These are phyloP conservation scores for Zosterops japonicus DNA, from an alignment of 2,113 vertebrate genomes.

Conservation along the genomic window DNA sequence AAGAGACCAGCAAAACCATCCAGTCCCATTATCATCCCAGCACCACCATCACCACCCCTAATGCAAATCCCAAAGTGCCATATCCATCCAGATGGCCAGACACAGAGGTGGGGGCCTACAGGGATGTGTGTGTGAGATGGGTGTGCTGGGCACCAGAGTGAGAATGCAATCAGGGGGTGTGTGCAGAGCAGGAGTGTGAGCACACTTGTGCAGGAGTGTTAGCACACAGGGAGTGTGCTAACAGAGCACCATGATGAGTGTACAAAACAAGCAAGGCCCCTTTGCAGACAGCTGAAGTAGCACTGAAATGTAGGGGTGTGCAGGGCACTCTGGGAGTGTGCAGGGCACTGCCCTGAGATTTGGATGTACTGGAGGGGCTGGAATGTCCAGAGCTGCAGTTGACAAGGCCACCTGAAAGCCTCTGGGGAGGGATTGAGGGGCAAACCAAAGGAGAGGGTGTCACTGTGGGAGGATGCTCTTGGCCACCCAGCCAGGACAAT, in stretches of 20 bases:
- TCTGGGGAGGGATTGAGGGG: neutral
- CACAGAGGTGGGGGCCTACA: too few relatives aligned
- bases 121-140: too few relatives aligned
- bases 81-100: neutral
- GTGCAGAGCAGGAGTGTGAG: neutral
- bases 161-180: neutral
- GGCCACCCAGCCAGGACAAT: fast-evolving
- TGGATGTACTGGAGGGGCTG: neutral
- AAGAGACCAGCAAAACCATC: neutral
- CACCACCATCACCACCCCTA: neutral
- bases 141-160: neutral
- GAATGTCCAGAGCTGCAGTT: neutral
- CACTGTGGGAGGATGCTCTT: neutral
- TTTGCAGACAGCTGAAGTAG: neutral
- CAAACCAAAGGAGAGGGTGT: neutral
- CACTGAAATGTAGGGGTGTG: neutral
- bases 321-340: neutral
- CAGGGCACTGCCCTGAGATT: neutral
- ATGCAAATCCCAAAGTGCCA: neutral
- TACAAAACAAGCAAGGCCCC: neutral
- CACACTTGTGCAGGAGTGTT: neutral
- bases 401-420: neutral
- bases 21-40: neutral
- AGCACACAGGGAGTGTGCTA: neutral
- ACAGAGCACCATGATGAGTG: neutral